Base-by-base conservation (phyloP, 2,888 invertebrate species). In the Ochlodes sylvanus region DNA sequence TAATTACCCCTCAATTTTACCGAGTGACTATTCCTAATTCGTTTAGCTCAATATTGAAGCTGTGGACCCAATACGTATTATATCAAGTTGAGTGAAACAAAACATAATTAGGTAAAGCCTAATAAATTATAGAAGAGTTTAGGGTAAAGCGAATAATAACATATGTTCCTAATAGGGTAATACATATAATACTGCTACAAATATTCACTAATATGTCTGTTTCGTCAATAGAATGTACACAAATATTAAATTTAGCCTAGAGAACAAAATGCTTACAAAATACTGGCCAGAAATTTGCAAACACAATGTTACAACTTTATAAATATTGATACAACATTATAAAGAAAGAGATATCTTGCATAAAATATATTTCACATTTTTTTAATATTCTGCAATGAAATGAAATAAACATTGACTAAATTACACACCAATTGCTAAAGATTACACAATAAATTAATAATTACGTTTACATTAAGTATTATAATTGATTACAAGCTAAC, bases 1-100 rank as follows among this genome's bases (percentile, higher is more conserved):
- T 42, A 60, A 52, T 66, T 58, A 67, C 61, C 61, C 61, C 50
- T 41, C 55, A 38, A 50, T 56, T 68, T 44, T 50, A 61, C 32
- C 68, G 44, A 66, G 71, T 71, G 74, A 79, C 81, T 84, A 80
- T 73, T 77, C 73, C 86, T 89, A 89, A 88, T 91, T 90, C 90
- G 89, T 86, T 88, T 84, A 79, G 84, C 86, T 88, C 82, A 84
- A 77, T 78, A 78, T 83, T 74, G 78, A 84, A 85, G 87, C 87
- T 77, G 75, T 92, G 91, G 91, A 91, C 91, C 91, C 90, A 85
- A 85, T 77, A 78, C 75, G 66, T 67, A 54, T 54, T 34, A 56
- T 34, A 60, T 66, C 54, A 60, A 58, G 60, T 66, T 21, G 42
- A 52, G 15, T 1, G 32, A 50, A 60, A 56, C 44, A 60, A 63